Conservation (phyloP, 2,888 invertebrate species). For the Dolomedes plantarius region DNA sequence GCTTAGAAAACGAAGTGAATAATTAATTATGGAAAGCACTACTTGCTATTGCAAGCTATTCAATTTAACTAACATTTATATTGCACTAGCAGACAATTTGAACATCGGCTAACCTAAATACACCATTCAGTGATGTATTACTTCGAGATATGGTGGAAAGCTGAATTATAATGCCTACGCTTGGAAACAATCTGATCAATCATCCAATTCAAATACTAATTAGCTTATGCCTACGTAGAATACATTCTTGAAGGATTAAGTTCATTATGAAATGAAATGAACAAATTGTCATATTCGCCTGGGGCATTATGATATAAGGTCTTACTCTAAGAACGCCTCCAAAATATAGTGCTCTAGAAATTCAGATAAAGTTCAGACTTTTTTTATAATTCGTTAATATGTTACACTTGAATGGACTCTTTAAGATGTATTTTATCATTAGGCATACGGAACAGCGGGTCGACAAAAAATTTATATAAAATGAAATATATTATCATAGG, state of each 20-base stretch:
- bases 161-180: not conserved
- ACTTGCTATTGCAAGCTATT: not conserved
- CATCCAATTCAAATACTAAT: not conserved
- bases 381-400: too few relatives aligned
- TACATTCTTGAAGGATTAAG: not conserved
- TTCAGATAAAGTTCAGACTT: too few relatives aligned
- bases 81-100: not conserved
- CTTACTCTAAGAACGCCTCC: too few relatives aligned
- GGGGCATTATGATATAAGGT: too few relatives aligned
- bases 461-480: too few relatives aligned
- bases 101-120: not conserved
- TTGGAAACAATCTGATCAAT: not conserved
- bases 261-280: not conserved
- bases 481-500: too few relatives aligned
- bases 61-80: conserved; percentile 12
- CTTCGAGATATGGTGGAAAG: not conserved
- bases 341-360: too few relatives aligned
- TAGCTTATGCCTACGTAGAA: not conserved
- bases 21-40: not conserved
- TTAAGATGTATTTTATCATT: too few relatives aligned
- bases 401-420: too few relatives aligned
- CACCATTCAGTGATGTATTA: not conserved
- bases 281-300: too few relatives aligned
- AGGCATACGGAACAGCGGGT: too few relatives aligned
- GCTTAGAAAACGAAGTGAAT: not conserved